Base-by-base conservation (phyloP, 35 echinoderm and acorn worm genomes). In the Antedon bifida region DNA sequence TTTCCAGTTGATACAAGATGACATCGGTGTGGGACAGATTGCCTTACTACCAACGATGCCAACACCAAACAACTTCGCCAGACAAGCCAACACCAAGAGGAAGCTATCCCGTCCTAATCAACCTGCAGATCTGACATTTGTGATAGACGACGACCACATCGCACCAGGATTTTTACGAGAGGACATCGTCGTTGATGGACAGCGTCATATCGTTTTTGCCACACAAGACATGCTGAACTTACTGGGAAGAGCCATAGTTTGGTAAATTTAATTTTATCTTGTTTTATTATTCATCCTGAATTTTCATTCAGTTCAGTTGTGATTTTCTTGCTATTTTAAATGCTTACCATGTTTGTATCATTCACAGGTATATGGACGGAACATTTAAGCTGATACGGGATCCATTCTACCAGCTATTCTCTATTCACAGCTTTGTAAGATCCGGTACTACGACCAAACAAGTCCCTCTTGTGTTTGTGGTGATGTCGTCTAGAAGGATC, bases 381-480 rank as follows among this genome's bases (percentile, higher is more conserved):
- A 90, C 89, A 0, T 91, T 91, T 74, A 86, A 91, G 30, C 17
- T 91, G 5, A 36, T 91, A 9, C 82, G 83, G 29, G 36, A 74
- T 0, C 89, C 81, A 30, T 91, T 91, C n/a, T 36, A 30, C 33
- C 89, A 91, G 46, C 77, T 91, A 31, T 76, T 87, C 56, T 46
- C 74, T 0, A 82, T 91, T 23, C 84, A 91, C 64, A 36, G 84
- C 38, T 91, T 91, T 36, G 51, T 91, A 1, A 82, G 75, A 8
- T 78, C 75, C 4, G 81, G 76, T 0, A 32, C 36, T 0, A 30
- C 39, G 9, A 35, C 83, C 28, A 91, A 91, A 51, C 85, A 91
- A 31, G 85, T 91, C 0, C 85, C 89, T 0, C 75, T 91, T 1
- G 5, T 55, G 0, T 91, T 87, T 76, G 85, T 83, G 17, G 34